Conservation (phyloP, 2,888 invertebrate species). For the Eupsilia transversa region DNA sequence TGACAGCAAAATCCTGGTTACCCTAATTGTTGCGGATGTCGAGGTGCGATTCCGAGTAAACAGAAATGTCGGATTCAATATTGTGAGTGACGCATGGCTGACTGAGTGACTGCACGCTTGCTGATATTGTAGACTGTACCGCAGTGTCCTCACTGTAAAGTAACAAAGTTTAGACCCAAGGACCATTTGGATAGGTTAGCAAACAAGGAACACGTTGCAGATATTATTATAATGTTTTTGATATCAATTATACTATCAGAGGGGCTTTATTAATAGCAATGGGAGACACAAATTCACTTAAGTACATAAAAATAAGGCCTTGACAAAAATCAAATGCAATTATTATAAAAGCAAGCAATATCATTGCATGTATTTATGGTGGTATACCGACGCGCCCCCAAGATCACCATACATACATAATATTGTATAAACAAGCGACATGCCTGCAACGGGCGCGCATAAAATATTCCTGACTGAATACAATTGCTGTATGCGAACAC, state of each 20-base stretch:
- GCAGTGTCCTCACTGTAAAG: not conserved
- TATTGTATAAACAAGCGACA: slow-evolving; percentile 59
- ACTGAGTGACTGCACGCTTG: not conserved
- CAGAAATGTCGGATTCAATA: not conserved
- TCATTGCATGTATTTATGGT: slow-evolving; percentile 31
- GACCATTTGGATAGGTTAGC: not conserved
- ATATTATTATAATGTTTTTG: not conserved
- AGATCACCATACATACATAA: slow-evolving; percentile 53
- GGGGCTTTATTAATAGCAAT: not conserved
- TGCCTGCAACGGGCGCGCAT: slow-evolving; percentile 56
- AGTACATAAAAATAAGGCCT: not conserved
- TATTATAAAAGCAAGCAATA: slow-evolving; percentile 25
- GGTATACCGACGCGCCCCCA: slow-evolving; percentile 30
- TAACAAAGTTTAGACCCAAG: not conserved
- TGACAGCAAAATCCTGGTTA: slow-evolving; percentile 56
- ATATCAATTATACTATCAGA: too few relatives aligned
- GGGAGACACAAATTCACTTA: not conserved
- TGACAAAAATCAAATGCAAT: slow-evolving; percentile 1
- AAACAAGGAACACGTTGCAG: not conserved
- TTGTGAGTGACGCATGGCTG: slow-evolving; percentile 22
- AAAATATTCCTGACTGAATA: slow-evolving; percentile 67
- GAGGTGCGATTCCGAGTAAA: slow-evolving; percentile 13
- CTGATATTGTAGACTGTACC: not conserved
- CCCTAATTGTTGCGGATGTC: slow-evolving; percentile 48
- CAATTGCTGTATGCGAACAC: slow-evolving; percentile 66